Base-by-base conservation (phyloP, 2,113 vertebrate genomes). In the Aldabrachelys gigantea region DNA sequence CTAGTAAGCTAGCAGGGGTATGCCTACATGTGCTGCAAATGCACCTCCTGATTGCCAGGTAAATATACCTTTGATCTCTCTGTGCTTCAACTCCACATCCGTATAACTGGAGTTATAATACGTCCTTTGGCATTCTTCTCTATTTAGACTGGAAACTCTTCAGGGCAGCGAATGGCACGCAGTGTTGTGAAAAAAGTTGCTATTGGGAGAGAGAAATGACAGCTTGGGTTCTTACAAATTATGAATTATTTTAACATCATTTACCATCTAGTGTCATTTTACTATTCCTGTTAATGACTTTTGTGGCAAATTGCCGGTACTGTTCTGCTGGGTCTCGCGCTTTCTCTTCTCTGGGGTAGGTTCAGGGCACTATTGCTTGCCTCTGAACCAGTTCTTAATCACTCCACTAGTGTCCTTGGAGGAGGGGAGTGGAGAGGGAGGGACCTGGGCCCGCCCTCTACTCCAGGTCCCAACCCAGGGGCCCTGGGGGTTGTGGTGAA, bases 201-300 rank as follows among this genome's bases (percentile, higher is more conserved):
- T 96, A 22, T 83, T 54, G 79, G 88, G 87, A 89, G 82, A 87
- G 91, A 85, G 91, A 88, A 89, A 54, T 41, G 93, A 22, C 65
- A 89, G 35, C 84, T 31, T 62, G 49, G 89, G 87, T 81, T 88
- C 38, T 54, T 80, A 84, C 91, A 93, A 95, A 94, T 90, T 53
- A 57, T 75, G 72, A 5, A 72, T 95, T 65, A 87, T 92, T 81
- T 89, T 94, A 85, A 94, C 56, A 25, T 80, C 59, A 29, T 82
- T 89, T 69, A 94, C 57, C 11, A 57, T 79, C 90, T 79, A 93
- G 31, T 24, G 83, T 38, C 88, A 91, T 88, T 62, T 81, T 87
- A 72, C 59, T 87, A 87, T 88, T 95, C 41, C 75, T 47, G 41
- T 6, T 78, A 27, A 13, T 47, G 41, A 25, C 24, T 27, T n/a